Evolutionary conservation across 1,140 invertebrate species (phyloP).

Genomic region (Diuraphis noxia): DNA sequence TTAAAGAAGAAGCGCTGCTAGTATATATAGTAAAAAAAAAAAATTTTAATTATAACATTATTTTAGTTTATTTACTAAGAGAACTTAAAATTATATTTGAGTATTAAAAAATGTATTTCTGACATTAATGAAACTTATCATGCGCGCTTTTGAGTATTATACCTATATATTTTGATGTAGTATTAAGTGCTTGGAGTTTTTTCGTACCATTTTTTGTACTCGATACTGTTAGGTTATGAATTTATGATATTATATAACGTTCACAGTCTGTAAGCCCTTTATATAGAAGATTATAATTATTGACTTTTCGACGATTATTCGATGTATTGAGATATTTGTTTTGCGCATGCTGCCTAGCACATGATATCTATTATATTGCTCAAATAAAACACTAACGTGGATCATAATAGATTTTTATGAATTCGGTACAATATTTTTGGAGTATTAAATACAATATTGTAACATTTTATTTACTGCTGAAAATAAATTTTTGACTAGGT

Average conservation of each 20-base stretch:
- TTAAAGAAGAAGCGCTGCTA: not conserved
- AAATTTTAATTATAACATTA: not conserved
- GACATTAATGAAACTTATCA: not conserved
- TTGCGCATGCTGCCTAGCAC: not conserved
- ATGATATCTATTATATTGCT: not conserved
- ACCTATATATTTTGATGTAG: not conserved
- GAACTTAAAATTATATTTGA: not conserved
- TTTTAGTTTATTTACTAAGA: not conserved
- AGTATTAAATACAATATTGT: not conserved
- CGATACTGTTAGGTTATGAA: not conserved
- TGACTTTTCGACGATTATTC: not conserved
- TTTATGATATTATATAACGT: not conserved
- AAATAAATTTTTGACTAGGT: not conserved
- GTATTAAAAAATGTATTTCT: not conserved
- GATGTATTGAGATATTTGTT: not conserved
- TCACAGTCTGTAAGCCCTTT: not conserved
- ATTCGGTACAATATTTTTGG: not conserved
- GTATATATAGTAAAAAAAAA: not conserved
- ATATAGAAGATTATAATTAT: not conserved
- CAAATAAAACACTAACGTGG: not conserved
- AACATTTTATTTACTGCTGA: not conserved
- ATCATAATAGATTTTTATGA: not conserved
- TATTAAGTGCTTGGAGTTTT: not conserved
- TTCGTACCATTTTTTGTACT: not conserved
- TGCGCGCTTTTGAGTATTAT: not conserved